phyloP scores from a whole-genome alignment of 2,797 vertebrate species.

The Parambassis ranga region DNA sequence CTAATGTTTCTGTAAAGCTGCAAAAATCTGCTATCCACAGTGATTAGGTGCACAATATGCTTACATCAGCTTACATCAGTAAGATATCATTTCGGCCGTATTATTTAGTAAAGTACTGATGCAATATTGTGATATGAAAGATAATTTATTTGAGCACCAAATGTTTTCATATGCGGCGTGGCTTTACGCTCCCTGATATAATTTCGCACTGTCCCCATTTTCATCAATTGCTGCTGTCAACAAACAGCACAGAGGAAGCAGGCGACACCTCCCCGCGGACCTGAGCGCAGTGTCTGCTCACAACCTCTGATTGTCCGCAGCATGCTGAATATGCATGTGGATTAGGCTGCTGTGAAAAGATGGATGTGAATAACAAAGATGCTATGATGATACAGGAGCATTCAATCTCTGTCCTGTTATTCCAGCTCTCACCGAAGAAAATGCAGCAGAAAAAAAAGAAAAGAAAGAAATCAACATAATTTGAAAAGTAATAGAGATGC shows the following conservation, averaged over 20 bases:
- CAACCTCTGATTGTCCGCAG: constrained; percentile 51
- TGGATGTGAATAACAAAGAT: constrained; percentile 62
- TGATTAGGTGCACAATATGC: constrained; percentile 14
- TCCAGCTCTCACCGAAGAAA: constrained; percentile 18
- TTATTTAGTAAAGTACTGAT: constrained; percentile 5
- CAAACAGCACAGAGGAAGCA: constrained; percentile 42
- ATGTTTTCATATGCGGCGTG: constrained; percentile 31
- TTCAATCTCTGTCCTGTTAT: constrained; percentile 41
- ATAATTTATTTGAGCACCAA: constrained; percentile 14
- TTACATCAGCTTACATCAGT: background rate
- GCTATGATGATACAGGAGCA: constrained; percentile 17
- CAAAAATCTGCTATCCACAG: background rate
- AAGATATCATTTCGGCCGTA: background rate
- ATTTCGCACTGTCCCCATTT: constrained; percentile 38
- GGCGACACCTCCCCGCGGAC: constrained; percentile 53
- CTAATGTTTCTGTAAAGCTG: background rate
- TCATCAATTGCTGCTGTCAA: constrained; percentile 46
- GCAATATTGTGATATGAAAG: constrained; percentile 15
- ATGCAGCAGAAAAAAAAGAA: constrained; percentile 26
- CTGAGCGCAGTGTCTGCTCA: constrained; percentile 33
- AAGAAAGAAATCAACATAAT: constrained; percentile 34
- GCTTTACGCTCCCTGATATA: constrained; percentile 38
- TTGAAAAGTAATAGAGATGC: constrained; percentile 23
- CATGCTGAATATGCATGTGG: constrained; percentile 53
- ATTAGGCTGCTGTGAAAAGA: constrained; percentile 48